Evolutionary conservation across 2,888 invertebrate genomes (phyloP).

Genomic region (Coecobrya sp.): DNA sequence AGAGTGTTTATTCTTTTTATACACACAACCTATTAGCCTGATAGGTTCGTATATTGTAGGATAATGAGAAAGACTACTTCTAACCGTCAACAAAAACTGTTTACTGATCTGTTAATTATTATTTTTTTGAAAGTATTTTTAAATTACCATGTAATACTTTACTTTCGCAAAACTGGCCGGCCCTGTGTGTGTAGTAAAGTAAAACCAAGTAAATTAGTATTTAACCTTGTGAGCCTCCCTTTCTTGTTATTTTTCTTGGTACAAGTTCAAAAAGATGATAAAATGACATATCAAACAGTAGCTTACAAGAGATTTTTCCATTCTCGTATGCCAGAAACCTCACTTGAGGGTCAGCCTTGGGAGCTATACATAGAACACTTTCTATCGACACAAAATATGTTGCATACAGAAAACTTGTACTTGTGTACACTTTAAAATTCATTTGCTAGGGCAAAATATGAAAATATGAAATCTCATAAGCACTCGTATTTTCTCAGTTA

Average conservation of each 20-base stretch:
- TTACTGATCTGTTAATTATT: slow-evolving; percentile 40
- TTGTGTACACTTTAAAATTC: neutral
- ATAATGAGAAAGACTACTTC: too few relatives aligned
- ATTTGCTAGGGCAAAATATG: neutral
- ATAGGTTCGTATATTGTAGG: too few relatives aligned
- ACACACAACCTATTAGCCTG: too few relatives aligned
- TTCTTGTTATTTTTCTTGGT: slow-evolving; percentile 70
- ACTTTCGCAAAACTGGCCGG: neutral
- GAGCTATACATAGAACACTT: slow-evolving; percentile 49
- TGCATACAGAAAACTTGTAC: neutral
- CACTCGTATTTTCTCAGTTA: too few relatives aligned
- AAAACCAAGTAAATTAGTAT: neutral
- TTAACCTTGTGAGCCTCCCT: slow-evolving; percentile 49
- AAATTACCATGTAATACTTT: slow-evolving; percentile 37
- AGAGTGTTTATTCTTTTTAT: neutral
- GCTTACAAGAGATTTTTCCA: slow-evolving; percentile 48
- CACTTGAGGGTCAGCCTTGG: slow-evolving; percentile 72
- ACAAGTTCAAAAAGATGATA: slow-evolving; percentile 70
- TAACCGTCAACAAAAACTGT: slow-evolving; percentile 30
- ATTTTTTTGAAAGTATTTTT: slow-evolving; percentile 10
- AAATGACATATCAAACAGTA: slow-evolving; percentile 64
- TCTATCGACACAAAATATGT: slow-evolving; percentile 4
- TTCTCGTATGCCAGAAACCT: slow-evolving; percentile 62
- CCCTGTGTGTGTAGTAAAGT: too few relatives aligned
- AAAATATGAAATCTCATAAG: too few relatives aligned